Conservation (phyloP, 2,888 invertebrate genomes). For the Volucella bombylans region DNA sequence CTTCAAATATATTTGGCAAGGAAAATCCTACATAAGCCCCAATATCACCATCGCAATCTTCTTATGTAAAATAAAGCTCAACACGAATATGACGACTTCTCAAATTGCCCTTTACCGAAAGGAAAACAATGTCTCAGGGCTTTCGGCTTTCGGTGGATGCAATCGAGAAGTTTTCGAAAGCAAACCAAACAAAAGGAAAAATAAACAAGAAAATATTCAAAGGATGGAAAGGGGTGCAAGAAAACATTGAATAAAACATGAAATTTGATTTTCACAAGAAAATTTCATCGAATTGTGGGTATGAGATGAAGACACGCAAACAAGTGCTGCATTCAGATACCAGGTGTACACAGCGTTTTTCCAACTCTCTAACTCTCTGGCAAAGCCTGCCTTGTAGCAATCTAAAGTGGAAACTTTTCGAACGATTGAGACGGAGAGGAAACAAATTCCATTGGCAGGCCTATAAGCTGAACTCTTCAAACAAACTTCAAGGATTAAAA, state of each 20-base stretch:
- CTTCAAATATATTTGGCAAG: slow-evolving; percentile 32
- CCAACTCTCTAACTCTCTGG: background rate
- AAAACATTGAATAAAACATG: slow-evolving; percentile 55
- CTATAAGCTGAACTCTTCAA: slow-evolving; percentile 25
- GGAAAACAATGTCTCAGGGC: slow-evolving; percentile 21
- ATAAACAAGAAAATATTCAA: background rate
- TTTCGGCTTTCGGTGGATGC: background rate
- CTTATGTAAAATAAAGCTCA: slow-evolving; percentile 51
- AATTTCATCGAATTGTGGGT: slow-evolving; percentile 53
- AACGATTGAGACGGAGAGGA: background rate
- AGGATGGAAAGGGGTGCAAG: background rate
- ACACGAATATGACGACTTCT: slow-evolving; percentile 48
- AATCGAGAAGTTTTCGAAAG: background rate
- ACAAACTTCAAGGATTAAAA: slow-evolving; percentile 46
- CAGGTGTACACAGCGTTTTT: slow-evolving; percentile 30
- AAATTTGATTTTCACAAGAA: slow-evolving; percentile 55
- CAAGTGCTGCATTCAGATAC: slow-evolving; percentile 14
- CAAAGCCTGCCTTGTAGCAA: slow-evolving; percentile 45
- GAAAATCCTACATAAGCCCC: slow-evolving; percentile 34
- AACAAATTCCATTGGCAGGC: slow-evolving; percentile 14
- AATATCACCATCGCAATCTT: slow-evolving; percentile 49
- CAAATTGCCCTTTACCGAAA: slow-evolving; percentile 26
- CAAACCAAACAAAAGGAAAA: background rate
- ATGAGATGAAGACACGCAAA: slow-evolving; percentile 12
- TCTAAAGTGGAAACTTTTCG: slow-evolving; percentile 13